Evolutionary conservation across 2,797 vertebrate genomes (phyloP), one percentile per base, ranked within the genome.

Genomic region (Squalus acanthias): DNA sequence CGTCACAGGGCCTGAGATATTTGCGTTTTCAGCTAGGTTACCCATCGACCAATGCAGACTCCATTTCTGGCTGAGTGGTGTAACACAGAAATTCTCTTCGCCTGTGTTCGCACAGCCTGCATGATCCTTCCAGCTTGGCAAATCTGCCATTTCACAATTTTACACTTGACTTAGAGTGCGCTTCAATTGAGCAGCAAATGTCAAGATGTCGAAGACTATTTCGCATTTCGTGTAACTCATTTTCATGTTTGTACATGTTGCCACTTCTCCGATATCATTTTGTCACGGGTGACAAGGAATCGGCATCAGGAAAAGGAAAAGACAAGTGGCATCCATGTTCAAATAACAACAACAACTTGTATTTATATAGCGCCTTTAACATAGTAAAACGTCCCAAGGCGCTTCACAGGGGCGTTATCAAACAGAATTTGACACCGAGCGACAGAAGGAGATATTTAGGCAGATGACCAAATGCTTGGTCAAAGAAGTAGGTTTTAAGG

Each of bases 111-210:
- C 70, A 57, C 69, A 17, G 70, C 50, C 74, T 74, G 94, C 50
- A 50, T 57, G 50, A 74, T 74, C 9, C 46, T n/a, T 74, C 50
- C 69, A 95, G 39, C 12, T 76, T 74, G 70, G 24, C 46, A 95
- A 95, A 76, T 95, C 29, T 95, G 50, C 94, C 50, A 57, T 76
- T 95, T 95, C 53, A 76, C 46, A 95, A 95, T 74, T 53, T 76
- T 95, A 57, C 70, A 76, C 94, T 93, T 95, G 94, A 95, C 94
- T 95, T 67, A 74, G 67, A 72, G 50, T 74, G 46, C 57, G 69
- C 24, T 33, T 76, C 69, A 95, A 95, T 76, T 95, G 94, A 74
- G 94, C 94, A 76, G 94, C 26, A 95, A 95, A 95, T 95, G 70
- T 72, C 70, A 53, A 60, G 94, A 57, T 95, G 67, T 24, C 26